A percentile compares a stretch with the other conserved stretches of the same genome.
These are phyloP conservation scores for Collichthys lucidus DNA, from an alignment of 2,113 vertebrate genomes.

Conservation along the genomic window DNA sequence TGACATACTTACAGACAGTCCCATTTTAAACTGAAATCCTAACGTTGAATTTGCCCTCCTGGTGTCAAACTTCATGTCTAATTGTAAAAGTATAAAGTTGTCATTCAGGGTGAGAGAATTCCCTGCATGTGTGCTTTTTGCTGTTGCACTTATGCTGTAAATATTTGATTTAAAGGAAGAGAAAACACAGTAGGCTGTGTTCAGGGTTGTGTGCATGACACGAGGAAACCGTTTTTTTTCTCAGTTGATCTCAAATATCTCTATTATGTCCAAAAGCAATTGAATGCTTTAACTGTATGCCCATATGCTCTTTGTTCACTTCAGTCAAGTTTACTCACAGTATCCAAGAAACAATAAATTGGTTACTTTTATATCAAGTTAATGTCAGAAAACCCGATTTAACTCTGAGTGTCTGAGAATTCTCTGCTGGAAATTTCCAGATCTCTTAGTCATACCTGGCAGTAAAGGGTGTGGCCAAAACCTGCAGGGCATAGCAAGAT, in stretches of 20 bases:
- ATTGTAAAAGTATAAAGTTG: background rate
- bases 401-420: background rate
- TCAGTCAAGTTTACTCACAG: background rate
- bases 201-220: background rate
- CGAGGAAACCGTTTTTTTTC: background rate
- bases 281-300: background rate
- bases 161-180: background rate
- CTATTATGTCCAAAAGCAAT: background rate
- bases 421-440: conserved; percentile 46
- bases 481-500: conserved; percentile 12
- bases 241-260: background rate
- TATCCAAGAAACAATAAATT: background rate
- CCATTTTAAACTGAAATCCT: background rate
- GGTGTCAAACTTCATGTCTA: conserved; percentile 9
- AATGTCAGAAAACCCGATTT: background rate
- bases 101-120: background rate
- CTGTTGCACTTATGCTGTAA: background rate
- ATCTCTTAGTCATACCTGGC: background rate
- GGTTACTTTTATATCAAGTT: background rate
- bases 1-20: background rate
- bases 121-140: background rate
- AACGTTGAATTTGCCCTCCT: background rate
- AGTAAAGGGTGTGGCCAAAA: conserved; percentile 45
- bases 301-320: background rate
- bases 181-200: background rate